Evolutionary conservation across 2,797 vertebrate genomes (phyloP).

Genomic region (Sebastes jordani): DNA sequence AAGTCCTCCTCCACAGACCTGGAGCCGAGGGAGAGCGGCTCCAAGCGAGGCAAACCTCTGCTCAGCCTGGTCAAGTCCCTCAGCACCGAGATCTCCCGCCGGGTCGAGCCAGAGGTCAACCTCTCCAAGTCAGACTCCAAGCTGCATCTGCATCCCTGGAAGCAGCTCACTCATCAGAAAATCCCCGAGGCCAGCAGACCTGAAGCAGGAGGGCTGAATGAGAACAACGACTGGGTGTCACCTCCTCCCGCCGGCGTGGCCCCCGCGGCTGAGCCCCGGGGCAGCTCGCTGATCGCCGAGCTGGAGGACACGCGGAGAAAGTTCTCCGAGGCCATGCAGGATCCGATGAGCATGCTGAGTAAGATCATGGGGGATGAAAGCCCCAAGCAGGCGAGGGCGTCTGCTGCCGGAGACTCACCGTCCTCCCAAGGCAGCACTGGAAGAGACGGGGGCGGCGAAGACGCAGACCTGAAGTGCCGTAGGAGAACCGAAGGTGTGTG

Average conservation of each 20-base stretch:
- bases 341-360: conserved; percentile 87
- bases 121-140: conserved; percentile 86
- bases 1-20: conserved; percentile 83
- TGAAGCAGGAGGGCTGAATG: conserved; percentile 8
- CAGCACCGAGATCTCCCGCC: conserved; percentile 83
- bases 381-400: conserved; percentile 66
- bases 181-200: conserved; percentile 48
- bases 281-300: conserved; percentile 82
- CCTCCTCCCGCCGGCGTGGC: conserved; percentile 47
- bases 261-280: conserved; percentile 72
- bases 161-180: conserved; percentile 76
- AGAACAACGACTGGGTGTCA: conserved; percentile 26
- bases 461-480: conserved; percentile 47
- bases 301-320: conserved; percentile 86
- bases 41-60: conserved; percentile 69
- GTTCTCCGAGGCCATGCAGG: conserved; percentile 88
- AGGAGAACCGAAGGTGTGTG: conserved; percentile 45
- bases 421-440: conserved; percentile 39
- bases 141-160: conserved; percentile 83
- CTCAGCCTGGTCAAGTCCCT: conserved; percentile 86
- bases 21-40: conserved; percentile 67
- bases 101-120: conserved; percentile 79
- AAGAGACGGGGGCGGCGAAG: conserved; percentile 34
- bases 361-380: conserved; percentile 89
- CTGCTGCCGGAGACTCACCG: conserved; percentile 52